phyloP scores from a whole-genome alignment of 2,797 vertebrate genomes.

The Phoeniculus purpureus region DNA sequence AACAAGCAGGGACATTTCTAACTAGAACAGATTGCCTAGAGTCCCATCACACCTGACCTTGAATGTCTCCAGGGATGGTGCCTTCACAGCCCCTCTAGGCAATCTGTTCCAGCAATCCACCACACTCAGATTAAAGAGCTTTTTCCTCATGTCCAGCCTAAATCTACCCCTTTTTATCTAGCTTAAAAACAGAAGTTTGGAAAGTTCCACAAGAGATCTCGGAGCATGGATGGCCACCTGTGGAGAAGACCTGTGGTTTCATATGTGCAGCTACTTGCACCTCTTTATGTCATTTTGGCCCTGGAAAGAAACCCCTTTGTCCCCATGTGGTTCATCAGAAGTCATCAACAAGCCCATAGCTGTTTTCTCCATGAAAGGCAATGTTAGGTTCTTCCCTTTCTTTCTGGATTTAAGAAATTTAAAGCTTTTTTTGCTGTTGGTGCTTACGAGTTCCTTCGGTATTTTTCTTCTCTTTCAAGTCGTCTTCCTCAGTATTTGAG shows the following conservation, averaged over 20 bases:
- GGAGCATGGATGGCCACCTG: accelerated
- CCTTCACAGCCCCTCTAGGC: too few relatives aligned
- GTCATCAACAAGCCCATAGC: neutral
- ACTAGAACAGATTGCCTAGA: too few relatives aligned
- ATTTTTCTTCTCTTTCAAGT: neutral
- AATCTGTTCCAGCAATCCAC: too few relatives aligned
- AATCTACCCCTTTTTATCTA: too few relatives aligned
- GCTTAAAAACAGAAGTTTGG: too few relatives aligned
- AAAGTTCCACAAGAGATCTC: neutral
- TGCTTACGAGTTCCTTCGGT: neutral
- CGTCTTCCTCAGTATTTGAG: neutral
- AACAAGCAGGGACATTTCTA: too few relatives aligned
- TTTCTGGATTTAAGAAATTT: neutral
- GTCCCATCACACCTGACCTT: too few relatives aligned
- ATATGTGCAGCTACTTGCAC: accelerated
- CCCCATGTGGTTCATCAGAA: neutral
- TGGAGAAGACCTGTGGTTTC: neutral
- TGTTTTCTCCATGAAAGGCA: neutral
- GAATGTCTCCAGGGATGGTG: too few relatives aligned
- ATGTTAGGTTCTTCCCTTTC: neutral
- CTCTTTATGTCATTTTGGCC: neutral
- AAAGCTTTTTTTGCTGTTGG: neutral
- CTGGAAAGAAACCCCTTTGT: neutral
- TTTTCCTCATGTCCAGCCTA: too few relatives aligned
- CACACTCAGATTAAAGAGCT: too few relatives aligned